phyloP scores from a whole-genome alignment of 1,140 invertebrate genomes.

The Dinothrombium tinctorium region DNA sequence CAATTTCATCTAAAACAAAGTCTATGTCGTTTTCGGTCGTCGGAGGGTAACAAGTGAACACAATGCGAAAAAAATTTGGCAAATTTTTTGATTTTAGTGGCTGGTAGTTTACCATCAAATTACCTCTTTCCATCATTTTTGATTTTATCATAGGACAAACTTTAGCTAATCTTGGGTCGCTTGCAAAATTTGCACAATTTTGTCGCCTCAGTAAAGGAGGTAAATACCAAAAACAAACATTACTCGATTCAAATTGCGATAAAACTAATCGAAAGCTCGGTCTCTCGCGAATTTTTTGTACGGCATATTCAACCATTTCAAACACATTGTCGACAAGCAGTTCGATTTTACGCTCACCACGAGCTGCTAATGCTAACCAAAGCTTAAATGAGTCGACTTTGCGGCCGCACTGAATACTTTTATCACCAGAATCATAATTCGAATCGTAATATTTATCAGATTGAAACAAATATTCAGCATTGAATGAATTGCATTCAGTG shows the following conservation, averaged over 20 bases:
- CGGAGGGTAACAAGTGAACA: conserved; percentile 60
- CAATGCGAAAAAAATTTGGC: conserved; percentile 80
- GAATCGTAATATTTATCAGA: conserved; percentile 95
- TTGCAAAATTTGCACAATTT: background rate
- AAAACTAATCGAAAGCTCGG: conserved; percentile 45
- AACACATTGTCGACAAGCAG: conserved; percentile 68
- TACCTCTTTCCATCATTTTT: conserved; percentile 73
- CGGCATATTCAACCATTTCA: conserved; percentile 44
- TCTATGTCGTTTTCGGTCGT: conserved; percentile 51
- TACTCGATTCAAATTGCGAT: conserved; percentile 61
- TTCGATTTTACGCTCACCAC: conserved; percentile 76
- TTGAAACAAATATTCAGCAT: conserved; percentile 93
- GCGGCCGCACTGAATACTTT: conserved; percentile 92
- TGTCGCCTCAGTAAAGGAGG: conserved; percentile 36
- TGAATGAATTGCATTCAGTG: conserved; percentile 82
- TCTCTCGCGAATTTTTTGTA: conserved; percentile 33
- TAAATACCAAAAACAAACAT: conserved; percentile 87
- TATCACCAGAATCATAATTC: conserved; percentile 88
- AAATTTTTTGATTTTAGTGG: conserved; percentile 36
- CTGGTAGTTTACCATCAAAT: conserved; percentile 87
- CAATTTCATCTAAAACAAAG: conserved; percentile 63
- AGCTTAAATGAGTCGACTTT: conserved; percentile 98
- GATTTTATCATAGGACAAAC: conserved; percentile 79
- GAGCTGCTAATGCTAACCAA: conserved; percentile 91
- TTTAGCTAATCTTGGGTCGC: conserved; percentile 21